Evolutionary conservation across 2,797 vertebrate species (phyloP), one percentile per base, ranked within the genome.

Genomic region (Oreochromis mossambicus): DNA sequence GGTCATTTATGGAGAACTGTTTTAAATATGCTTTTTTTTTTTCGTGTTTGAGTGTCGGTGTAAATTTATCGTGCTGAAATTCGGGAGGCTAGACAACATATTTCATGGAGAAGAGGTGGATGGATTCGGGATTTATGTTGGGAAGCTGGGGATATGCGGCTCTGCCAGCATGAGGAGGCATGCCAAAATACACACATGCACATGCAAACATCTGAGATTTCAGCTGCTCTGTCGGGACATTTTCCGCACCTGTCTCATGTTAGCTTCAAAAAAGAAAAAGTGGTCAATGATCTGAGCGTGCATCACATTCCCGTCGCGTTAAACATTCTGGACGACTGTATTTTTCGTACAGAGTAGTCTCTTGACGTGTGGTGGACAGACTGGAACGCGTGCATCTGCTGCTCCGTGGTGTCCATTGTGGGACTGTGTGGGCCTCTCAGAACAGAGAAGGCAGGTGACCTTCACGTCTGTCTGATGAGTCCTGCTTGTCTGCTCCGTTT

Each of bases 381-480:
- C 82, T 77, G 83, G 87, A 87, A 82, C 87, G 80, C 26, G 75
- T 73, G 79, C 77, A 61, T 91, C 68, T 87, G 84, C 80, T 63
- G 78, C 86, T 87, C 21, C 1, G 32, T 77, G 66, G 77, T 61
- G 32, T 89, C 87, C 88, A 89, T 75, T 82, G 84, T 85, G 91
- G 89, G 89, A 83, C 84, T 38, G 85, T 88, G 81, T 29, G 70
- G 70, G 70, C 70, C 46, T 51, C 11, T 51, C 83, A 63, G 86
- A 91, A 87, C 87, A 89, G 82, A 83, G 84, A 88, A 89, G 89
- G 78, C 92, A 91, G 92, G 91, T 95, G 93, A 96, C 95, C 95
- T 94, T 95, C 93, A 93, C 87, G 90, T 95, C 93, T 86, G 91
- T 89, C 91, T 89, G 94, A 92, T 85, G 91, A 90, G 92, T 88